These are phyloP conservation scores for Psophia crepitans DNA, from an alignment of 2,113 vertebrate genomes.

Conservation along the genomic window DNA sequence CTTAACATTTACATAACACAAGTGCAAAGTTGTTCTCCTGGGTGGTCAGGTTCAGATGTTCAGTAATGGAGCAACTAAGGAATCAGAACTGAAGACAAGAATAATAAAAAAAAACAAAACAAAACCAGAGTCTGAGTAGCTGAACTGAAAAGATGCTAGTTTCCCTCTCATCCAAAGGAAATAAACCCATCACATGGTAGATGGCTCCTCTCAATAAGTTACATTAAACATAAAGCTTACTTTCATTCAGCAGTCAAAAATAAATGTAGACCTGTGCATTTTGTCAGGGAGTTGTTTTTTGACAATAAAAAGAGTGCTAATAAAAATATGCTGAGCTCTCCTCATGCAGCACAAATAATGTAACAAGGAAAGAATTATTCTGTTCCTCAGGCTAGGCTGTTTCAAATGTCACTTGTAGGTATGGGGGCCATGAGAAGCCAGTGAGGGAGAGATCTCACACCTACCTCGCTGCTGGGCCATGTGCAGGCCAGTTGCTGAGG, in stretches of 20 bases:
- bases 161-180: neutral
- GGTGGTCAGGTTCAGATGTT: neutral
- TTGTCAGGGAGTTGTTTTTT: neutral
- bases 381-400: neutral
- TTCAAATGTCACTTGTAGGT: neutral
- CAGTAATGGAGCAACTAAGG: neutral
- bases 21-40: neutral
- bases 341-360: neutral
- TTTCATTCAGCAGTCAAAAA: neutral
- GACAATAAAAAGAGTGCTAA: neutral
- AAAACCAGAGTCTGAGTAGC: neutral
- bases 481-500: neutral
- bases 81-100: neutral
- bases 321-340: neutral
- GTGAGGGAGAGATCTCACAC: neutral
- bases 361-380: neutral
- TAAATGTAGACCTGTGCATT: neutral
- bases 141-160: neutral
- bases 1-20: neutral
- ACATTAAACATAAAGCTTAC: neutral
- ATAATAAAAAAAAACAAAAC: neutral
- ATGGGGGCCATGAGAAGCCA: neutral
- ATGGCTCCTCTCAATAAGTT: neutral
- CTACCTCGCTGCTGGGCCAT: neutral
- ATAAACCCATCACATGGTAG: neutral